Evolutionary conservation across 2,797 vertebrate species (phyloP).

Genomic region (Sebastes iracundus): DNA sequence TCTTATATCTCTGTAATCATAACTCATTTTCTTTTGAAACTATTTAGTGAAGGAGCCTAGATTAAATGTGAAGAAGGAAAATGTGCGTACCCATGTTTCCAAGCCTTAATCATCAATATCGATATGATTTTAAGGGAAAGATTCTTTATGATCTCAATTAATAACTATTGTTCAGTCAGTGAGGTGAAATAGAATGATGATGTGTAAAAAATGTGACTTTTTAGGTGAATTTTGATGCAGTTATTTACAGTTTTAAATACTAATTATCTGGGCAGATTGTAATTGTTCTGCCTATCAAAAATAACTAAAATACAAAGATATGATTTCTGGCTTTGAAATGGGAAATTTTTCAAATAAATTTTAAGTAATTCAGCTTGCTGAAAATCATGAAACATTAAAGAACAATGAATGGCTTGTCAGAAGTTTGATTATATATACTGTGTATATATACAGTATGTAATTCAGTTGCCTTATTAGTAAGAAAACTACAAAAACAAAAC

Average conservation of each 20-base stretch:
- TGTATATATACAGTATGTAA: background rate
- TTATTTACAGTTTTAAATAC: background rate
- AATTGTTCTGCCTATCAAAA: background rate
- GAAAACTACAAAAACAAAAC: background rate
- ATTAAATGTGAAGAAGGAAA: background rate
- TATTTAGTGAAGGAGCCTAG: background rate
- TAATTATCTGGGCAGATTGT: background rate
- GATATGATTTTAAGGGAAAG: background rate
- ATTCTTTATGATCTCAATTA: background rate
- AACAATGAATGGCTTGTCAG: background rate
- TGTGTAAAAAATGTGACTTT: background rate
- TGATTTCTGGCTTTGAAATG: background rate
- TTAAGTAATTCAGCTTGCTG: background rate
- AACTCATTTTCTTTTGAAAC: background rate
- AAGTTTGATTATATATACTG: background rate
- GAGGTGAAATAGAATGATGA: background rate
- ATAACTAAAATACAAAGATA: background rate
- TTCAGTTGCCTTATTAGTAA: fast-evolving
- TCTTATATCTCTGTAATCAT: background rate
- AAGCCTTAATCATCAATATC: background rate
- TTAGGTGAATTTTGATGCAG: background rate
- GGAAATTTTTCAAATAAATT: background rate
- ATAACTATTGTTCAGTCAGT: fast-evolving
- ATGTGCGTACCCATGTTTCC: background rate
- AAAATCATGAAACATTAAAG: background rate